These are phyloP conservation scores for Gymnogyps californianus DNA, from an alignment of 2,113 vertebrate species.

Conservation along the genomic window DNA sequence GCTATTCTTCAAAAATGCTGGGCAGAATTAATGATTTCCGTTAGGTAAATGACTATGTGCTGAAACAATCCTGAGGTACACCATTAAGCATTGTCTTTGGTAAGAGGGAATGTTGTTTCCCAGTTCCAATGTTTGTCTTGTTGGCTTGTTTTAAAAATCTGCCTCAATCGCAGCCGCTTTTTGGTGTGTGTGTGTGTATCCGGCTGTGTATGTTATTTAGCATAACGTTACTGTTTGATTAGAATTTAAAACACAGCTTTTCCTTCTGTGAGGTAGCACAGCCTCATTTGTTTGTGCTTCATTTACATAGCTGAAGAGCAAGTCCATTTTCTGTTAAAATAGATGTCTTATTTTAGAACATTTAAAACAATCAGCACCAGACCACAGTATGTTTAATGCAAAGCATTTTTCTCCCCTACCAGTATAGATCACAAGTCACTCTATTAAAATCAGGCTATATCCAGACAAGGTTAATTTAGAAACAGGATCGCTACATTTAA, in stretches of 20 bases:
- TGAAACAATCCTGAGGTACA: neutral
- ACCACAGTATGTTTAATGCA: neutral
- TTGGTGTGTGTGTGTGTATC: neutral
- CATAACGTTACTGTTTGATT: neutral
- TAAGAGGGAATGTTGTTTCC: neutral
- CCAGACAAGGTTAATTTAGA: neutral
- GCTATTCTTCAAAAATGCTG: constrained; percentile 12
- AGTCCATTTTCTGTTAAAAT: neutral
- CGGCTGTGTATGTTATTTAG: neutral
- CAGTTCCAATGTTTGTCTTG: neutral
- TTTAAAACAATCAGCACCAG: neutral
- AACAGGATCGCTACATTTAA: neutral
- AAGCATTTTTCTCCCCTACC: neutral
- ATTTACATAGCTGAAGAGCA: neutral
- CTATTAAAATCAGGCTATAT: neutral
- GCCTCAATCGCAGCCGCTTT: neutral
- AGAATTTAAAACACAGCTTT: constrained; percentile 20
- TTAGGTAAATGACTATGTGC: neutral
- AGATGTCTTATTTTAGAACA: neutral
- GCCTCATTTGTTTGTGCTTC: neutral
- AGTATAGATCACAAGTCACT: neutral
- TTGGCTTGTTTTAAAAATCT: neutral
- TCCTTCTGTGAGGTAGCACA: neutral
- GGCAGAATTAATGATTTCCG: constrained; percentile 52
- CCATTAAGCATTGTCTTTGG: neutral